Base-by-base conservation (phyloP, 1,140 invertebrate species). In the Drosophila bocki region DNA sequence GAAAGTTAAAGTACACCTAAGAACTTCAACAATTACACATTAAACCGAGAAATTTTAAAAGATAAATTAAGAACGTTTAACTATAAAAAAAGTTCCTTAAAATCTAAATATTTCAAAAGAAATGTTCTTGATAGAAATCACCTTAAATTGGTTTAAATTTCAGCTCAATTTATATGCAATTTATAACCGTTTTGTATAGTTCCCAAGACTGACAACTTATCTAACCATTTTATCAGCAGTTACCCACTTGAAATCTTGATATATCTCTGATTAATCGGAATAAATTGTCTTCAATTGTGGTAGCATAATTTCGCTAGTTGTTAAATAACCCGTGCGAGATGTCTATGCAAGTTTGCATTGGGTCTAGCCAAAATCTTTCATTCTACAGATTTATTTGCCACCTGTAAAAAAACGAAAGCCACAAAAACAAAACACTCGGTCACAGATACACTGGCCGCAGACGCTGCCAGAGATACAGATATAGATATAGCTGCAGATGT, bases 311-410 rank as follows among this genome's bases (percentile, higher is more conserved):
- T 12, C 22, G 39, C n/a, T 42, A 72, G 45, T 72, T 17, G 22
- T 57, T 48, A 41, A 65, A 2, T 50, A 19, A 74, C 77, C 33
- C 39, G 45, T 74, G 68, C 67, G 37, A 67, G 29, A 61, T 19
- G 50, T 41, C 60, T 63, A 19, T 80, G 70, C 71, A 62, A 61
- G 17, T 77, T 61, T 76, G 74, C 75, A 70, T 47, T 58, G 65
- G 59, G 39, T 60, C 59, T 68, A 82, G 70, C 58, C 48, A 77
- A 70, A 57, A 80, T 85, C 78, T 62, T 90, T 82, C 71, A 71
- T 64, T 75, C 74, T 86, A 71, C 64, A 83, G 87, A 91, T 91
- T 86, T 91, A 91, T 91, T 51, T 87, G 82, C 86, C 86, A 91
- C 86, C 86, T 91, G 86, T 91, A 90, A 79, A 54, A 78, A 64